Evolutionary conservation across 1,140 invertebrate genomes (phyloP).

Genomic region (Acromyrmex heyeri): DNA sequence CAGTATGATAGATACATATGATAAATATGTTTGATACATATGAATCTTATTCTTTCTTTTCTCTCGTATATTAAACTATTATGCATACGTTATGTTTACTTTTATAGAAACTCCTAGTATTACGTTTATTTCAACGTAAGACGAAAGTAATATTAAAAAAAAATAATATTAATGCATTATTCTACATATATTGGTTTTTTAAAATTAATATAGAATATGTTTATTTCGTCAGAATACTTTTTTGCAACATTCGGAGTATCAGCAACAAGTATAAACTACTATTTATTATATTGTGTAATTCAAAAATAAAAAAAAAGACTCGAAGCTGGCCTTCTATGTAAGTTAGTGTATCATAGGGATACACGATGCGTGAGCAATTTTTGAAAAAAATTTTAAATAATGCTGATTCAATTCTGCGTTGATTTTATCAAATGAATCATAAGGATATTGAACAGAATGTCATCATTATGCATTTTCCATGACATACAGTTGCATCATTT

Average conservation of each 20-base stretch:
- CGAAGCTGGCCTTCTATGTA: slow-evolving; percentile 55
- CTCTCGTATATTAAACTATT: slow-evolving; percentile 21
- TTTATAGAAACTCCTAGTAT: slow-evolving; percentile 49
- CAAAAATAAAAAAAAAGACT: slow-evolving; percentile 49
- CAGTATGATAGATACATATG: slow-evolving; percentile 72
- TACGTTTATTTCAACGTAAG: slow-evolving; percentile 43
- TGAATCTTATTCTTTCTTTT: slow-evolving; percentile 59
- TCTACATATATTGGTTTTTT: neutral
- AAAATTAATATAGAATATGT: slow-evolving; percentile 23
- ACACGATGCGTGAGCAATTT: neutral
- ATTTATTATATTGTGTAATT: slow-evolving; percentile 64
- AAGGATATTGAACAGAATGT: neutral
- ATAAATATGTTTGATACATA: slow-evolving; percentile 68
- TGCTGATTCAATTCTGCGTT: neutral
- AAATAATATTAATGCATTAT: neutral
- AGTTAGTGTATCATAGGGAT: slow-evolving; percentile 12
- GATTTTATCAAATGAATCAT: neutral
- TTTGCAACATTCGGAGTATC: neutral
- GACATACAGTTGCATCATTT: slow-evolving; percentile 37
- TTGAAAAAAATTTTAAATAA: slow-evolving; percentile 9
- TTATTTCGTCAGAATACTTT: slow-evolving; percentile 23
- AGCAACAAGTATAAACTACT: neutral
- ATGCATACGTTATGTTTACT: slow-evolving; percentile 20
- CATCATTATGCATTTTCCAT: slow-evolving; percentile 30
- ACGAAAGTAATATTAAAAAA: slow-evolving; percentile 12